These are phyloP conservation scores for Oreortyx pictus DNA, from an alignment of 2,797 vertebrate species.

Conservation along the genomic window DNA sequence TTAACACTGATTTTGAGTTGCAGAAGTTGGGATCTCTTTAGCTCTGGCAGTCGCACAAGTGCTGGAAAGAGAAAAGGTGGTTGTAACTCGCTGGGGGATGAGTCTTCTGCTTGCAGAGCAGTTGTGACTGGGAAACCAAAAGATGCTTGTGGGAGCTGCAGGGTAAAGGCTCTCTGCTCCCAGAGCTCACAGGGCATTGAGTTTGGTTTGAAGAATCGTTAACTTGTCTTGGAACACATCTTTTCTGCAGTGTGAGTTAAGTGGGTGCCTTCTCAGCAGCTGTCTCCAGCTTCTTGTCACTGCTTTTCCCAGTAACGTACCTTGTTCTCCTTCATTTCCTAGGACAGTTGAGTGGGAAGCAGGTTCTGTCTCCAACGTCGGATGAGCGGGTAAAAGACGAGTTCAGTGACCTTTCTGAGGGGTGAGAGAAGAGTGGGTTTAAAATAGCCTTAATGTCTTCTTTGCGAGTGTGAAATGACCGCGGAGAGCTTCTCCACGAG, in stretches of 20 bases:
- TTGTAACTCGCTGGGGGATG: neutral
- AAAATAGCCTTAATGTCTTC: conserved; percentile 73
- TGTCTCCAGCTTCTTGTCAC: neutral
- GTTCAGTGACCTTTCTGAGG: conserved; percentile 91
- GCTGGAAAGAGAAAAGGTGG: neutral
- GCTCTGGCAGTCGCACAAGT: rapidly evolving
- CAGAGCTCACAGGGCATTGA: rapidly evolving
- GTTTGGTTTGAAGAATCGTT: neutral
- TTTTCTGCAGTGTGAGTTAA: rapidly evolving
- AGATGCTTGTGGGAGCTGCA: neutral
- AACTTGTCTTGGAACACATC: rapidly evolving
- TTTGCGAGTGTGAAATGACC: conserved; percentile 59
- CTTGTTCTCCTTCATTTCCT: conserved; percentile 65
- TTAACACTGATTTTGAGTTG: neutral
- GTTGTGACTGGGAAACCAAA: neutral
- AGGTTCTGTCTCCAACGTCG: conserved; percentile 74
- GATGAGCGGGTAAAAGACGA: conserved; percentile 85
- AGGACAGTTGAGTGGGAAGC: conserved; percentile 81
- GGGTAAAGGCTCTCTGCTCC: neutral
- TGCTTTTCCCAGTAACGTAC: conserved; percentile 37
- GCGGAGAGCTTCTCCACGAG: neutral
- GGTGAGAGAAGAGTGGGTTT: conserved; percentile 89
- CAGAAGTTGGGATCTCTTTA: neutral
- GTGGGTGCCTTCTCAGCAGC: rapidly evolving
- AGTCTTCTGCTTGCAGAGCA: neutral